These are phyloP conservation scores for Timandra comae DNA, from an alignment of 2,888 invertebrate species.

Conservation along the genomic window DNA sequence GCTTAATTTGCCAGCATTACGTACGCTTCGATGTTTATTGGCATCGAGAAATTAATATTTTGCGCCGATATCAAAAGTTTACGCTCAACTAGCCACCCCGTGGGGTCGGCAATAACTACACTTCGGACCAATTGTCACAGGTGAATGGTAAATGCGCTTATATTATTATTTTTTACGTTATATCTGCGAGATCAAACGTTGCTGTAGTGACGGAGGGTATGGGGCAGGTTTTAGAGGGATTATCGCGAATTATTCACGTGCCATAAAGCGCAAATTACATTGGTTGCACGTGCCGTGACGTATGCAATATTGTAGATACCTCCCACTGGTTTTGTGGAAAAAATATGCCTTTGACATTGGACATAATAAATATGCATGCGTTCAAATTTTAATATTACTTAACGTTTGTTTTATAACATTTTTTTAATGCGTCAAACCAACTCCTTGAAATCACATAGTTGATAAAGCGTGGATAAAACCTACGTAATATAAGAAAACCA, in stretches of 20 bases:
- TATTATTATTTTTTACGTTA: constrained; percentile 64
- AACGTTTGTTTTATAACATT: too few relatives aligned
- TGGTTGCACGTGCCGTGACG: constrained; percentile 57
- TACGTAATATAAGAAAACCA: too few relatives aligned
- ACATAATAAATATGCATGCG: too few relatives aligned
- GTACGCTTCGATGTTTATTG: constrained; percentile 65
- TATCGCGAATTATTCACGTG: constrained; percentile 69
- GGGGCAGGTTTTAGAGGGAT: constrained; percentile 31
- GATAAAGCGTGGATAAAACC: too few relatives aligned
- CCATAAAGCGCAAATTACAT: constrained; percentile 71
- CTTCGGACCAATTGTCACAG: constrained; percentile 62
- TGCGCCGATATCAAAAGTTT: constrained; percentile 73
- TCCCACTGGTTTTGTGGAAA: constrained; percentile 29
- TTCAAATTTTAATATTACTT: too few relatives aligned
- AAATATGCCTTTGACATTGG: constrained; percentile 13
- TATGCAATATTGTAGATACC: constrained; percentile 47
- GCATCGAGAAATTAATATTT: constrained; percentile 74
- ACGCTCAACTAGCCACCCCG: constrained; percentile 73
- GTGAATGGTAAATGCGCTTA: constrained; percentile 67
- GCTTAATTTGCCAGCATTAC: constrained; percentile 71
- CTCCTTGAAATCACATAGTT: too few relatives aligned
- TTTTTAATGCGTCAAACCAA: too few relatives aligned
- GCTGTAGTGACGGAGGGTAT: constrained; percentile 42
- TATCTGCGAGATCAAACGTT: constrained; percentile 64
- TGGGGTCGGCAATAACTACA: constrained; percentile 59